These are phyloP conservation scores for Antigone vipio DNA, from an alignment of 2,113 vertebrate genomes.

Conservation along the genomic window DNA sequence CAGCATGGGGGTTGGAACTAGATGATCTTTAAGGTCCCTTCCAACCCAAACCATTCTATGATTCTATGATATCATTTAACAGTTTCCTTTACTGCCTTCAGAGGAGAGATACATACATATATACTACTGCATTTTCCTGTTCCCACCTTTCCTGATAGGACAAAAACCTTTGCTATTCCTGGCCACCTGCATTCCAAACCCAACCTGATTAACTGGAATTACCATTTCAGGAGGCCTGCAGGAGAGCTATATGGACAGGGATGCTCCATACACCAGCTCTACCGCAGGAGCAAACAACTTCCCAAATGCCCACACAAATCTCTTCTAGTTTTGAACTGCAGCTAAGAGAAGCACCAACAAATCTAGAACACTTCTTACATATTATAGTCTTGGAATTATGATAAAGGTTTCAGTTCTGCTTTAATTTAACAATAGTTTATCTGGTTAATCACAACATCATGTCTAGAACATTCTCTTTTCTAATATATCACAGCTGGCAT, in stretches of 20 bases:
- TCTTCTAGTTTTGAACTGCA: neutral
- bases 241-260: neutral
- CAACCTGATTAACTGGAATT: neutral
- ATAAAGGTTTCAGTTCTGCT: neutral
- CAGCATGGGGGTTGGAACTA: too few relatives aligned
- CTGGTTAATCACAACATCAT: neutral
- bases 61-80: neutral
- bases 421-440: neutral
- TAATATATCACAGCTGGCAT: neutral
- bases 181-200: neutral
- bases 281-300: neutral
- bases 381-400: neutral
- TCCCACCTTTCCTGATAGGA: neutral
- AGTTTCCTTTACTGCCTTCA: neutral
- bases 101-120: neutral
- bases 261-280: neutral
- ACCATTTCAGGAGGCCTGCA: neutral
- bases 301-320: neutral
- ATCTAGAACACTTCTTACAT: neutral
- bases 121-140: neutral
- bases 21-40: too few relatives aligned
- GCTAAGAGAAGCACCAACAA: neutral
- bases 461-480: neutral
- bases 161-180: neutral
- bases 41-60: too few relatives aligned